Percentiles rank a stretch among this genome's conserved stretches.
phyloP scores from a whole-genome alignment of 92 coral and sea anemone genomes.

The Parazoanthus darwini region DNA sequence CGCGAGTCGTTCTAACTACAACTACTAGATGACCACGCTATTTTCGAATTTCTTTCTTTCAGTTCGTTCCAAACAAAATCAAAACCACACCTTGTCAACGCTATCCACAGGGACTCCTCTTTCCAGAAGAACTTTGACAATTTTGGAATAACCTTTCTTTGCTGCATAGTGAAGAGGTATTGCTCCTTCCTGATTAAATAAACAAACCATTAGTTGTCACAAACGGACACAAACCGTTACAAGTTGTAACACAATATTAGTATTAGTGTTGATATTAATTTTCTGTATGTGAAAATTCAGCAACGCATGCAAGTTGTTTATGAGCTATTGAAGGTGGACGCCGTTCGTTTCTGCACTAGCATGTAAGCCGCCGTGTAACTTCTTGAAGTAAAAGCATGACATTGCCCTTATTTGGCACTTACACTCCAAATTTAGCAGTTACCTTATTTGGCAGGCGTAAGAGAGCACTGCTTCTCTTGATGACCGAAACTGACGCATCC shows the following conservation, averaged over 20 bases:
- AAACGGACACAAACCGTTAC: no score
- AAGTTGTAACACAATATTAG: no score
- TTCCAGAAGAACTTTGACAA: conserved; percentile 80
- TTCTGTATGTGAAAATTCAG: no score
- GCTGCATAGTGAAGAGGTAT: conserved; percentile 93
- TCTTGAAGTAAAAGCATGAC: background rate
- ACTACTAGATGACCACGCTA: no score
- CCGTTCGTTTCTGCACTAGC: background rate
- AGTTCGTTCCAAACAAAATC: background rate
- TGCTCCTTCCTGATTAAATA: conserved; percentile 71
- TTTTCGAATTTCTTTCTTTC: background rate
- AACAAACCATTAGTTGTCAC: background rate
- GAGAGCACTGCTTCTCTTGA: conserved; percentile 67
- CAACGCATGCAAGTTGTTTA: no score
- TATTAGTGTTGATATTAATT: no score
- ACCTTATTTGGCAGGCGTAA: conserved; percentile 90
- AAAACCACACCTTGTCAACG: conserved; percentile 67
- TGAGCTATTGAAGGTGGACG: no score
- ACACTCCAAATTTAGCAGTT: background rate
- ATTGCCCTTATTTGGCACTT: background rate
- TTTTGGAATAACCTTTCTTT: conserved; percentile 77
- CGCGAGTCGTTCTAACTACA: no score
- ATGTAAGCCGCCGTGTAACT: no score
- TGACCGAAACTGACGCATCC: conserved; percentile 61
- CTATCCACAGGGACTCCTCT: conserved; percentile 88